Base-by-base conservation (phyloP, 2,113 vertebrate genomes). In the Saccopteryx leptura region DNA sequence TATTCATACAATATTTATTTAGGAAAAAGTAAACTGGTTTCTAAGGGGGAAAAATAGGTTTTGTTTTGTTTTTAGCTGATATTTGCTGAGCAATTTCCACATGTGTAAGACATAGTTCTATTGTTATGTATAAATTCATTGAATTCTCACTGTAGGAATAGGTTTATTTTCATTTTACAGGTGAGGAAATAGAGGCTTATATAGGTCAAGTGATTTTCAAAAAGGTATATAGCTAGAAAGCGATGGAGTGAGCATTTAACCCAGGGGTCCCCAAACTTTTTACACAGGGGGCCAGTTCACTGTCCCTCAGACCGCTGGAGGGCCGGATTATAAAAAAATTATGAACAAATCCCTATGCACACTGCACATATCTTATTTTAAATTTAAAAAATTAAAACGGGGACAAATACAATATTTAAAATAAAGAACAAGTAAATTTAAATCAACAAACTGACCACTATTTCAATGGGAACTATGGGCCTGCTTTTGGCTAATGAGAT, bases 31-130 rank as follows among this genome's bases (percentile, higher is more conserved):
- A 48, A 66, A 31, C 9, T 61, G 12, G 18, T 61, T 78, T 61
- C 9, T 84, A 83, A 79, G 39, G 39, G 39, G 39, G 39, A 39
- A 39, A 39, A 39, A 39, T 39, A 39, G 39, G 39, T 39, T 39
- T 39, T 39, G 39, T 39, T 39, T 39, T 39, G 39, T 39, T 39
- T 39, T 80, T 48, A 76, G 31, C 19, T 92, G 90, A 90, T 56
- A 93, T 61, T 93, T 52, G 84, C 23, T 90, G 21, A 87, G 21
- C 8, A 75, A 19, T 92, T 91, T 28, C 2, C n/a, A 56, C 9
- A 14, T 63, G 24, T 95, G 31, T 60, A 26, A 95, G 23, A 6
- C 21, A 93, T 52, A 95, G 21, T 96, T 86, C 18, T 82, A 84
- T 69, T 95, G 68, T 91, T 11, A 28, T 17, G 3, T 26, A 50